phyloP scores from a whole-genome alignment of 2,113 vertebrate species.

The Pycnonotus jocosus region DNA sequence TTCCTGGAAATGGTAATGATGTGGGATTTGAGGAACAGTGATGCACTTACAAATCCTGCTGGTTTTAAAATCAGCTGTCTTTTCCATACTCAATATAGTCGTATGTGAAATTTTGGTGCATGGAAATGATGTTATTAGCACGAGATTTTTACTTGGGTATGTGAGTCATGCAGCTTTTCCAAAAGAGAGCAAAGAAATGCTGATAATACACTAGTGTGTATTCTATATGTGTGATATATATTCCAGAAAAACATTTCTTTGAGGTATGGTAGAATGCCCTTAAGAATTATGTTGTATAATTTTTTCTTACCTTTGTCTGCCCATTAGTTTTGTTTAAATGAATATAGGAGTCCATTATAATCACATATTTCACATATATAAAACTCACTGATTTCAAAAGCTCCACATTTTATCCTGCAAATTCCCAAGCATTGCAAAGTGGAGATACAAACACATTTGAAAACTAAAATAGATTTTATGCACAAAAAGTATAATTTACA shows the following conservation, averaged over 20 bases:
- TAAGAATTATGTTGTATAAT: not conserved
- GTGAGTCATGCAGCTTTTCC: constrained; percentile 24
- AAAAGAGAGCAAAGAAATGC: not conserved
- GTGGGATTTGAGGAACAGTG: not conserved
- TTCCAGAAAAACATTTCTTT: not conserved
- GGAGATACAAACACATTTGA: not conserved
- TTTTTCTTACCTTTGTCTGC: not conserved
- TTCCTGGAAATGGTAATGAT: constrained; percentile 2
- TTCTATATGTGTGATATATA: not conserved
- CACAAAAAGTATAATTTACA: constrained; percentile 21
- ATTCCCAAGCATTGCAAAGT: not conserved
- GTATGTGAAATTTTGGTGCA: not conserved
- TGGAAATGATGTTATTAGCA: constrained; percentile 7
- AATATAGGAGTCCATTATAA: not conserved
- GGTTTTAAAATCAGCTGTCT: not conserved
- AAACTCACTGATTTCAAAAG: not conserved
- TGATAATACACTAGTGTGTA: not conserved
- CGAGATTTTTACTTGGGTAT: constrained; percentile 5
- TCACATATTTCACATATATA: no score
- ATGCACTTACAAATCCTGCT: not conserved
- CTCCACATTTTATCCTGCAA: not conserved
- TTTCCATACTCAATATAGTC: not conserved
- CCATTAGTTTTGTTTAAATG: not conserved
- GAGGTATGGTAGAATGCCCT: not conserved
- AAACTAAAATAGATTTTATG: constrained; percentile 24